phyloP scores from a whole-genome alignment of 2,888 invertebrate genomes.

The Synanthedon formicaeformis region DNA sequence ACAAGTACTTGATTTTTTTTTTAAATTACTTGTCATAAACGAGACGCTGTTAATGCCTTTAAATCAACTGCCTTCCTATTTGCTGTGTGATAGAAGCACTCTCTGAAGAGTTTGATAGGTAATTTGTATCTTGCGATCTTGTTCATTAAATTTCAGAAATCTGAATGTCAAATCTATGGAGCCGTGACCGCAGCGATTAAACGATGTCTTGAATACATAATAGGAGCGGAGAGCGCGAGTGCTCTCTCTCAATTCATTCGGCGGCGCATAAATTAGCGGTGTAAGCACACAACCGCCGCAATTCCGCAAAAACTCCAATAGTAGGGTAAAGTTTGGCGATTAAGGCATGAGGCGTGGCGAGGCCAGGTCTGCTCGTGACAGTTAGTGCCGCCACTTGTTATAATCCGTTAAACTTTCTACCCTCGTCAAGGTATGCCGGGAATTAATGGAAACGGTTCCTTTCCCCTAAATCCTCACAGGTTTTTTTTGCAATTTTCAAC shows the following conservation, averaged over 20 bases:
- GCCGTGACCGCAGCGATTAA: constrained; percentile 45
- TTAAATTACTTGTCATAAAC: too few species aligned
- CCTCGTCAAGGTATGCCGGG: constrained; percentile 63
- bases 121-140: too few species aligned
- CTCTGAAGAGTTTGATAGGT: too few species aligned
- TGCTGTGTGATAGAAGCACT: too few species aligned
- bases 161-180: constrained; percentile 17
- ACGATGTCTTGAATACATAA: constrained; percentile 65
- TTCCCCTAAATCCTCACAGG: constrained; percentile 32
- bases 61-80: too few species aligned
- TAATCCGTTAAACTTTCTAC: constrained; percentile 67
- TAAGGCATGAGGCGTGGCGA: constrained; percentile 64
- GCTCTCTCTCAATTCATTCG: constrained; percentile 39
- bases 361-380: constrained; percentile 65
- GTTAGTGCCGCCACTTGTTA: constrained; percentile 68
- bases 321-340: constrained; percentile 67
- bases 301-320: constrained; percentile 66
- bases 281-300: constrained; percentile 44
- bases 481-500: constrained; percentile 4
- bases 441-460: constrained; percentile 60
- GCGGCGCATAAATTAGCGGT: constrained; percentile 60
- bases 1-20: too few species aligned
- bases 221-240: constrained; percentile 40
- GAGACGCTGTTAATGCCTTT: too few species aligned
- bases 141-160: too few species aligned